Evolutionary conservation across 2,797 vertebrate genomes (phyloP).

Genomic region (Peromyscus melanophrys): DNA sequence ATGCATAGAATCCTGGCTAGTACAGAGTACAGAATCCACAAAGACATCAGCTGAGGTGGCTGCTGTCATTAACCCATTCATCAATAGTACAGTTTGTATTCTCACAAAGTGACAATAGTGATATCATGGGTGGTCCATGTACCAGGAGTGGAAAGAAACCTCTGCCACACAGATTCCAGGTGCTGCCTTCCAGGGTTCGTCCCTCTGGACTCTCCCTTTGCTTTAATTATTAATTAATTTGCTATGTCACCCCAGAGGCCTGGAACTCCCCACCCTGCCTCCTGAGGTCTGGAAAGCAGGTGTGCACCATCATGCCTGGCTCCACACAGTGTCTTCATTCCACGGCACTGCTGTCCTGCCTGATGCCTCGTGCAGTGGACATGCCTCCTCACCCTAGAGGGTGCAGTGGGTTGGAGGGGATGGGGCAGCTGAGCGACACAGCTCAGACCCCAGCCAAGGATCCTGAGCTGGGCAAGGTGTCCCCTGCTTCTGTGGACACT

Average conservation of each 20-base stretch:
- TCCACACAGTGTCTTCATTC: background rate
- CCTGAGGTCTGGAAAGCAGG: background rate
- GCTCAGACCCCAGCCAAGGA: background rate
- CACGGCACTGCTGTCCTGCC: background rate
- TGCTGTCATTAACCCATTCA: background rate
- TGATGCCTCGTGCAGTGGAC: background rate
- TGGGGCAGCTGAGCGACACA: background rate
- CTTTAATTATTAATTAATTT: background rate
- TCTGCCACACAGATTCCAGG: background rate
- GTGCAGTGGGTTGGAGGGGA: background rate
- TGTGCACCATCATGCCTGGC: rapidly evolving
- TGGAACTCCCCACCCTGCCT: background rate
- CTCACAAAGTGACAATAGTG: background rate
- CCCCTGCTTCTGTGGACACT: background rate
- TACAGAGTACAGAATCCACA: background rate
- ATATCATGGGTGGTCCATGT: background rate
- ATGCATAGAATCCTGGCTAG: background rate
- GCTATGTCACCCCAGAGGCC: background rate
- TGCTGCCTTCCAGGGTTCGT: background rate
- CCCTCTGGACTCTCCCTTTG: background rate
- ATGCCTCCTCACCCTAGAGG: background rate
- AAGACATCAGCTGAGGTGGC: background rate
- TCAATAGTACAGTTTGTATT: background rate
- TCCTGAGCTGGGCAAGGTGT: background rate
- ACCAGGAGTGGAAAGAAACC: background rate